Conservation (phyloP, 2,113 vertebrate genomes). For the Limanda limanda region DNA sequence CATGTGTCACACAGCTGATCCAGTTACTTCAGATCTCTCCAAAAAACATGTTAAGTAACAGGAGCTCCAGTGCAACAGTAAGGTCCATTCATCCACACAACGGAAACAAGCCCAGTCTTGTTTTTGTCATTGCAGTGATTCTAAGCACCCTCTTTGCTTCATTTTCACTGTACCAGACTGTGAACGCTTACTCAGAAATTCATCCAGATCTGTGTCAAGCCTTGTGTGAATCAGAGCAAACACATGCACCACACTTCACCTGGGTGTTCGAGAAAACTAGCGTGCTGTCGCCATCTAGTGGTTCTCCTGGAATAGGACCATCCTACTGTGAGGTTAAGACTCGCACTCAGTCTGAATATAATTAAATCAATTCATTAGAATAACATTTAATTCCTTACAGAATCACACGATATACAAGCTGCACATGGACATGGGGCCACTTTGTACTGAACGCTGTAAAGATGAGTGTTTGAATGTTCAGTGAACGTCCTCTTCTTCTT, state of each 20-base stretch:
- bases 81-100: slow-evolving; percentile 5
- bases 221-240: slow-evolving; percentile 11
- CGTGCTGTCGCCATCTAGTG: slow-evolving; percentile 72
- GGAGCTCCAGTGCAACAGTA: neutral
- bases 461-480: neutral
- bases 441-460: neutral
- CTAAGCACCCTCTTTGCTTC: neutral
- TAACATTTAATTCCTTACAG: neutral
- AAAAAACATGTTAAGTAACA: neutral
- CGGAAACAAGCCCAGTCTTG: neutral
- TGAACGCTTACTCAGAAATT: slow-evolving; percentile 15
- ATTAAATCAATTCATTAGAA: slow-evolving; percentile 1
- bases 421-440: neutral
- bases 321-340: neutral
- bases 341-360: slow-evolving; percentile 12
- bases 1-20: slow-evolving; percentile 2
- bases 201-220: slow-evolving; percentile 15
- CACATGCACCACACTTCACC: slow-evolving; percentile 36
- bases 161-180: neutral
- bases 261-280: slow-evolving; percentile 1
- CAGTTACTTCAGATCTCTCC: slow-evolving; percentile 14
- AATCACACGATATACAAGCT: neutral
- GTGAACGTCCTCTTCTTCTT: slow-evolving; percentile 13
- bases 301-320: slow-evolving; percentile 17
- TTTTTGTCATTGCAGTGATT: neutral